phyloP scores from a whole-genome alignment of 2,113 vertebrate genomes.

The Cyphomyrus discorhynchus region DNA sequence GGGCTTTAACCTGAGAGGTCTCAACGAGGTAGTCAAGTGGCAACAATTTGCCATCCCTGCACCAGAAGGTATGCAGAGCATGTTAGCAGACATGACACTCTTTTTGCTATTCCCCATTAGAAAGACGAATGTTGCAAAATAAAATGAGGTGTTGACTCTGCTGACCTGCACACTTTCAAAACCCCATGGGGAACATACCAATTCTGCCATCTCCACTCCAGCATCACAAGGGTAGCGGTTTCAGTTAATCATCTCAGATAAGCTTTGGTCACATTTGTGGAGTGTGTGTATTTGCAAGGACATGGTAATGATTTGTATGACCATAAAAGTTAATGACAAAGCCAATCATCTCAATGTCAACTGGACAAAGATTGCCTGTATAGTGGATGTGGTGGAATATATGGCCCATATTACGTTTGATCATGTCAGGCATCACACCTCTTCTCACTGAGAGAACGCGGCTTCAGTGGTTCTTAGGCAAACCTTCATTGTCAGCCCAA shows the following conservation, averaged over 20 bases:
- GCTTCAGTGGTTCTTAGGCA: not conserved
- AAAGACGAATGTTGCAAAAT: not conserved
- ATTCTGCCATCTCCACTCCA: not conserved
- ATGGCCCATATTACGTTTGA: not conserved
- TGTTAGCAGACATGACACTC: not conserved
- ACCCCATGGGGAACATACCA: not conserved
- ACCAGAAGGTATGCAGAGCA: not conserved
- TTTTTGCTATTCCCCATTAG: not conserved
- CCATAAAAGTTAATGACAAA: not conserved
- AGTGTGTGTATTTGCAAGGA: not conserved
- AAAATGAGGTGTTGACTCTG: not conserved
- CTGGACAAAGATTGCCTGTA: not conserved
- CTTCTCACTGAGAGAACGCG: not conserved
- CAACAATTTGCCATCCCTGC: not conserved
- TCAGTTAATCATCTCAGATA: not conserved
- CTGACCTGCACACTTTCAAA: not conserved
- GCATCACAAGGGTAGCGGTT: not conserved
- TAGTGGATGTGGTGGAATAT: not conserved
- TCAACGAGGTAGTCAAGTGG: not conserved
- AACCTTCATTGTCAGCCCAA: not conserved
- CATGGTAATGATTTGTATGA: not conserved
- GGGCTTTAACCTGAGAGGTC: not conserved
- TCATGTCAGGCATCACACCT: not conserved
- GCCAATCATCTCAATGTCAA: not conserved
- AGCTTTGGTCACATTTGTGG: not conserved